Evolutionary conservation across 1,140 invertebrate species (phyloP).

Genomic region (Phocides pigmalion): DNA sequence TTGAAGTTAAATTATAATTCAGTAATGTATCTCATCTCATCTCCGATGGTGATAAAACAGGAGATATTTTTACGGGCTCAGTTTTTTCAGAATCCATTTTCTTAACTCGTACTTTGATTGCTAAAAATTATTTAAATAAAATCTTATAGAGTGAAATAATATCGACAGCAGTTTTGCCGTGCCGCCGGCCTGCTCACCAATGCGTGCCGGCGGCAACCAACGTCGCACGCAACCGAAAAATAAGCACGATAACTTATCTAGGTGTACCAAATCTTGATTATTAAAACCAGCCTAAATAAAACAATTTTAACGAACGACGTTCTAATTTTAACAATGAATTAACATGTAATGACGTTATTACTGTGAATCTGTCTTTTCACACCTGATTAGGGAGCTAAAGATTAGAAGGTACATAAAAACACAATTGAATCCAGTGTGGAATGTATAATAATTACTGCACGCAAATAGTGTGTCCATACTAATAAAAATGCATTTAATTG

Average conservation of each 20-base stretch:
- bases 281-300: background rate
- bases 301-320: slow-evolving; percentile 4
- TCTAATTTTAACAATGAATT: background rate
- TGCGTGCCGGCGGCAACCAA: slow-evolving; percentile 36
- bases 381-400: background rate
- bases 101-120: too few species aligned
- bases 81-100: too few species aligned
- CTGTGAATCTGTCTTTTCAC: slow-evolving; percentile 32
- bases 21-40: too few species aligned
- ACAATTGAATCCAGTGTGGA: background rate
- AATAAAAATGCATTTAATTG: slow-evolving; percentile 40
- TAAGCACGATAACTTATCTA: slow-evolving; percentile 9
- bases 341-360: background rate
- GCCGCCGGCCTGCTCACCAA: slow-evolving; percentile 52
- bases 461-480: background rate
- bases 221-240: slow-evolving; percentile 36
- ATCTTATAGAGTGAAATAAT: slow-evolving; percentile 48
- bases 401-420: background rate
- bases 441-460: slow-evolving; percentile 17
- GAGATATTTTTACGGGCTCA: too few species aligned
- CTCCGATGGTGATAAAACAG: too few species aligned
- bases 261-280: background rate
- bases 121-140: too few species aligned
- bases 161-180: slow-evolving; percentile 52
- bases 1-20: too few species aligned